phyloP scores from a whole-genome alignment of 2,797 vertebrate species.

The Phylloscopus collybita region DNA sequence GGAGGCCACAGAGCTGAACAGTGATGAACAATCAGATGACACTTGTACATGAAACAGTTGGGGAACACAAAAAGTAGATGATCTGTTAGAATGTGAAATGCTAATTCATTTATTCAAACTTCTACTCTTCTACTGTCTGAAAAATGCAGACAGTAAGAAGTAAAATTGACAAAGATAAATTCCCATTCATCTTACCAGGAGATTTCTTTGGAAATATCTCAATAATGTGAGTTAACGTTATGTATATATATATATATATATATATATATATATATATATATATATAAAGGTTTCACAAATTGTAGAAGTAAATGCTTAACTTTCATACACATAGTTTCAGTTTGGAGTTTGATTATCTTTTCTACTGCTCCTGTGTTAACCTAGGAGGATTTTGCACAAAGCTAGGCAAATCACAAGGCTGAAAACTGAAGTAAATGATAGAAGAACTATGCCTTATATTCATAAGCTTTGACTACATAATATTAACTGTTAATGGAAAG shows the following conservation, averaged over 20 bases:
- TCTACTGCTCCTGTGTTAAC: neutral
- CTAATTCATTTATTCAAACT: neutral
- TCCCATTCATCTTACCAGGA: neutral
- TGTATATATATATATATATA: neutral
- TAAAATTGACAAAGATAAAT: neutral
- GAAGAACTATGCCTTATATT: neutral
- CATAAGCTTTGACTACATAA: neutral
- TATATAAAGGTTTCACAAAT: neutral
- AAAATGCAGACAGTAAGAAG: neutral
- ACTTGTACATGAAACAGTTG: neutral
- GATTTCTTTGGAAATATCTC: neutral
- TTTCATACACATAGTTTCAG: neutral
- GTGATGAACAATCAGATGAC: neutral
- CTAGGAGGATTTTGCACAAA: neutral
- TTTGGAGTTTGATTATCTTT: neutral
- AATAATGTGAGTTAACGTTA: neutral
- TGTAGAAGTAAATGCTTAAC: neutral
- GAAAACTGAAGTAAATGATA: neutral
- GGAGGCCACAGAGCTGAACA: neutral
- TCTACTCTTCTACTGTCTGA: neutral
- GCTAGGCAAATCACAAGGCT: neutral
- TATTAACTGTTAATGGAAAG: conserved; percentile 5
- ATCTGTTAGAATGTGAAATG: neutral
- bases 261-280: too few species aligned
- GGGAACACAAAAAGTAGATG: neutral